Percentiles rank a stretch among this genome's conserved stretches.
Conservation (phyloP, 2,113 vertebrate species). For the Lichenostomus cassidix region DNA sequence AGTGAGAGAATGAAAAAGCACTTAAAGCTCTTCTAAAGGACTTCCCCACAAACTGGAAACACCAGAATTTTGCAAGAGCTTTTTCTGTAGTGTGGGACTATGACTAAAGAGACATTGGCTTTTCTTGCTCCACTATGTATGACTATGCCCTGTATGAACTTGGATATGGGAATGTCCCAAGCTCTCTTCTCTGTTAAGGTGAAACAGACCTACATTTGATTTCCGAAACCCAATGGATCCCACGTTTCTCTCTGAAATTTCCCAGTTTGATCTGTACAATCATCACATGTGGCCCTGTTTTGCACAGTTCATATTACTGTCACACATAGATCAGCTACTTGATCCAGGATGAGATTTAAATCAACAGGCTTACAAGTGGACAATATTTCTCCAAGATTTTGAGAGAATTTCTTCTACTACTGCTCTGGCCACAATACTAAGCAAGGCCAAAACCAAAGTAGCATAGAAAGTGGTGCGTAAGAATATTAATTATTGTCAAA, state of each 20-base stretch:
- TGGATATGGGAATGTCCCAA: neutral
- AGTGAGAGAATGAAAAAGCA: neutral
- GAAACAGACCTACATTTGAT: neutral
- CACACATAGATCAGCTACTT: neutral
- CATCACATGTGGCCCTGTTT: neutral
- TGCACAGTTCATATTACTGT: neutral
- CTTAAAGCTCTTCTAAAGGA: neutral
- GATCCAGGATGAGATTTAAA: neutral
- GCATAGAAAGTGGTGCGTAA: neutral
- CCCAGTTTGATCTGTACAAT: neutral
- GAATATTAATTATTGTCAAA: neutral
- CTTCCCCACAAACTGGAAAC: neutral
- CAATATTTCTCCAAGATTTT: neutral
- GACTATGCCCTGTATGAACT: neutral
- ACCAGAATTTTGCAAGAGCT: slow-evolving; percentile 15
- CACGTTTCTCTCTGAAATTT: neutral
- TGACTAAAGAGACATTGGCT: neutral
- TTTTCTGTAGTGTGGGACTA: neutral
- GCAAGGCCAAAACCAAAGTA: neutral
- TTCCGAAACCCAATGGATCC: neutral
- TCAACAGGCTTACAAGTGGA: neutral
- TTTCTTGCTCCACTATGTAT: neutral
- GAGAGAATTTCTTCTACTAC: neutral
- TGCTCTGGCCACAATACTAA: neutral
- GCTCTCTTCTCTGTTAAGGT: neutral